Percentiles rank a stretch among this genome's conserved stretches.
Evolutionary conservation across 2,113 vertebrate genomes (phyloP).

Genomic region (Pollachius pollachius): DNA sequence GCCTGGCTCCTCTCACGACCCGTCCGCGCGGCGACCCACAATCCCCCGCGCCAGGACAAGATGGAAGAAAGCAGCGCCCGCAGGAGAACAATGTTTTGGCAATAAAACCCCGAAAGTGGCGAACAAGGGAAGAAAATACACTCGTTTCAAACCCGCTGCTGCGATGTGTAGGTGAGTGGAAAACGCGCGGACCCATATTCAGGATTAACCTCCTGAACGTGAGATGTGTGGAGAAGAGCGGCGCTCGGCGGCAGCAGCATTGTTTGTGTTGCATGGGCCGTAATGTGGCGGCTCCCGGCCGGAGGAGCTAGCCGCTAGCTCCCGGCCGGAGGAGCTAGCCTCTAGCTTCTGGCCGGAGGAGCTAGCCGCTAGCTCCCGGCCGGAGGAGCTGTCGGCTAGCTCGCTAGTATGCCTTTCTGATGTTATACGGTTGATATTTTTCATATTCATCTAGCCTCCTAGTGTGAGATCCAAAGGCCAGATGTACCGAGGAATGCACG

Average conservation of each 20-base stretch:
- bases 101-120: constrained; percentile 61
- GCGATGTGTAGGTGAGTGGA: constrained; percentile 74
- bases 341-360: constrained; percentile 29
- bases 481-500: not conserved
- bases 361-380: constrained; percentile 24
- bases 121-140: constrained; percentile 45
- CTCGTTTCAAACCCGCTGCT: constrained; percentile 56
- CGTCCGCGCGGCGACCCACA: constrained; percentile 75
- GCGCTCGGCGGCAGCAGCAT: constrained; percentile 56
- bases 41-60: constrained; percentile 80
- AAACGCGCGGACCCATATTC: not conserved
- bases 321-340: constrained; percentile 43
- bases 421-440: constrained; percentile 43
- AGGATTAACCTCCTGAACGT: too few species aligned
- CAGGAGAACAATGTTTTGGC: constrained; percentile 82
- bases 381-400: constrained; percentile 50
- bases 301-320: constrained; percentile 51
- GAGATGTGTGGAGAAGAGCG: constrained; percentile 37
- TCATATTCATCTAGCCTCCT: not conserved
- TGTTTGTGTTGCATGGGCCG: constrained; percentile 73
- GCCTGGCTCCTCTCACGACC: constrained; percentile 81
- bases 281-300: constrained; percentile 46
- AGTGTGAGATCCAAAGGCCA: not conserved
- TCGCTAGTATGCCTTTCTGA: constrained; percentile 60
- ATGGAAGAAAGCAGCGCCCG: constrained; percentile 79